These are phyloP conservation scores for Sinotaia quadrata DNA, from an alignment of 2,888 invertebrate species.

Conservation along the genomic window DNA sequence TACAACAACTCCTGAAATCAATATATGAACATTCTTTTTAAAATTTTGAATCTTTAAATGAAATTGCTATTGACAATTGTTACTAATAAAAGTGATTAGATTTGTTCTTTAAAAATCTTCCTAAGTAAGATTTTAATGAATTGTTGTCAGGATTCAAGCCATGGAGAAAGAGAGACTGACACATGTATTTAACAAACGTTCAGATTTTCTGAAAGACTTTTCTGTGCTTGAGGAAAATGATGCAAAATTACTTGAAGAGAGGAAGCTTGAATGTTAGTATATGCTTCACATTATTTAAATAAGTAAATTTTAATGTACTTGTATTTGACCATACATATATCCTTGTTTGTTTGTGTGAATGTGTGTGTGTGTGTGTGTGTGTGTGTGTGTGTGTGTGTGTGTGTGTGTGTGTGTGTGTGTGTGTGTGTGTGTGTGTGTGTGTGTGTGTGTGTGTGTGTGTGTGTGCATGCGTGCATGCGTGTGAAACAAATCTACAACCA, in stretches of 20 bases:
- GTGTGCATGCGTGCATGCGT: too few relatives aligned
- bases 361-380: not conserved
- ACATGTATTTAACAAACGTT: constrained; percentile 65
- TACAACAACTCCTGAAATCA: too few relatives aligned
- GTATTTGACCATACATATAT: not conserved
- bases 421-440: too few relatives aligned
- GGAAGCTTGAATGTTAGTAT: constrained; percentile 61
- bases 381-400: not conserved
- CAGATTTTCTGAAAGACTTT: constrained; percentile 64
- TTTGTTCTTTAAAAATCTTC: too few relatives aligned
- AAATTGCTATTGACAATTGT: too few relatives aligned
- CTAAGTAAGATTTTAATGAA: too few relatives aligned
- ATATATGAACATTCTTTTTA: too few relatives aligned
- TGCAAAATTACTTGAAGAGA: constrained; percentile 51
- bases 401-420: not conserved
- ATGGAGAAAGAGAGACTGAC: constrained; percentile 67
- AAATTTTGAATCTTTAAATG: too few relatives aligned
- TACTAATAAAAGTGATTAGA: too few relatives aligned
- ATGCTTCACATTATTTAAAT: too few relatives aligned
- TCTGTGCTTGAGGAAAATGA: constrained; percentile 62
- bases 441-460: too few relatives aligned
- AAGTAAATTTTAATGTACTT: not conserved
- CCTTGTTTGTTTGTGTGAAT: not conserved
- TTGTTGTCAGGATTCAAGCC: constrained; percentile 58
- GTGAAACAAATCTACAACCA: too few relatives aligned